Conservation (phyloP, 2,888 invertebrate genomes). For the Ichneumon xanthorius region DNA sequence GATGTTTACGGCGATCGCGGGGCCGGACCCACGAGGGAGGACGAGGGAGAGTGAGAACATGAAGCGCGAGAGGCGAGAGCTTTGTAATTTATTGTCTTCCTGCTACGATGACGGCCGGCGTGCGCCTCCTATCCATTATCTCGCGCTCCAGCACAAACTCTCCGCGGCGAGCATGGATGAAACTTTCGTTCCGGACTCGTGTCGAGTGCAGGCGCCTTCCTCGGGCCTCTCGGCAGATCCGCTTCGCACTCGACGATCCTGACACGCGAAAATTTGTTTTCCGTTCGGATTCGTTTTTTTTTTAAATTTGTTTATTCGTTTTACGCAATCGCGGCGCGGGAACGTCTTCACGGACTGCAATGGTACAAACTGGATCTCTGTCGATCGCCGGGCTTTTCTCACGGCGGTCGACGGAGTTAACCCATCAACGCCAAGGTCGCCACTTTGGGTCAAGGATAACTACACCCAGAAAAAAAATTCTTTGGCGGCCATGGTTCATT, state of each 20-base stretch:
- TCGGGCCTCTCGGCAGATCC: slow-evolving; percentile 15
- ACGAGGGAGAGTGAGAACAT: slow-evolving; percentile 54
- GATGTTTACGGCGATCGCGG: slow-evolving; percentile 15
- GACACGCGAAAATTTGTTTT: slow-evolving; percentile 41
- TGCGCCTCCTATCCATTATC: slow-evolving; percentile 73
- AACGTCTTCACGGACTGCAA: background rate
- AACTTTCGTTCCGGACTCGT: slow-evolving; percentile 48
- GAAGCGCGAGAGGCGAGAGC: slow-evolving; percentile 55
- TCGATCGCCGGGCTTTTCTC: slow-evolving; percentile 33
- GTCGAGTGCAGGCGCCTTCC: slow-evolving; percentile 22
- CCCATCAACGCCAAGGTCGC: background rate
- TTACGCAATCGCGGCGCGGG: slow-evolving; percentile 37
- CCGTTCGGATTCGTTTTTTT: slow-evolving; percentile 28
- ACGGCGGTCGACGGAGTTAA: background rate
- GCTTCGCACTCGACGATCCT: slow-evolving; percentile 10
- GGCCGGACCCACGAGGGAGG: slow-evolving; percentile 22
- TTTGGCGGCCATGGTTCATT: too few species aligned
- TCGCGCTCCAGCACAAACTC: slow-evolving; percentile 58
- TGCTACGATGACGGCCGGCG: slow-evolving; percentile 79
- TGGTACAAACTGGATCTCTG: background rate
- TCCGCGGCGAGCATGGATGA: slow-evolving; percentile 54
- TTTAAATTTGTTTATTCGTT: slow-evolving; percentile 47
- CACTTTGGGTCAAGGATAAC: too few species aligned
- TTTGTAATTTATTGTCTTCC: slow-evolving; percentile 81
- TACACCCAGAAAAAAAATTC: too few species aligned